phyloP scores from a whole-genome alignment of 2,797 vertebrate species.

The Hybognathus amarus region DNA sequence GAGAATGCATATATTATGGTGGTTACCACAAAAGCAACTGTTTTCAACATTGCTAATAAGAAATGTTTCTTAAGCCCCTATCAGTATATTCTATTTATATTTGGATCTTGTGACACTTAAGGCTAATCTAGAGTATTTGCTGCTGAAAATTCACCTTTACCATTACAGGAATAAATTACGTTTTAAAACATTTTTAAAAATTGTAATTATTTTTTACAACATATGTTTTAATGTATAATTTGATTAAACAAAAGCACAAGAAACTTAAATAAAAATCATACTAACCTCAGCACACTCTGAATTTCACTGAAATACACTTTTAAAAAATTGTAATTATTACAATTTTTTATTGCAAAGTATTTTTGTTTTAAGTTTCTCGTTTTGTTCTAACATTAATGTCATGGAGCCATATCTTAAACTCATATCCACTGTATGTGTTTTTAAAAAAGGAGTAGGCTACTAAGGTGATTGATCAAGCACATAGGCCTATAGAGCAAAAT shows the following conservation, averaged over 20 bases:
- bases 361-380: not conserved
- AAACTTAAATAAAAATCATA: too few relatives aligned
- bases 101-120: not conserved
- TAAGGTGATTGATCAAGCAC: not conserved
- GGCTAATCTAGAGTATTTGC: not conserved
- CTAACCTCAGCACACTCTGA: not conserved
- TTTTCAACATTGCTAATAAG: not conserved
- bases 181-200: not conserved
- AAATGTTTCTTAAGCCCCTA: not conserved
- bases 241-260: not conserved
- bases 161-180: not conserved
- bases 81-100: not conserved
- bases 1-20: not conserved
- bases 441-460: not conserved
- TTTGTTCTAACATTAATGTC: not conserved
- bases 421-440: not conserved
- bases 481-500: not conserved
- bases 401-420: not conserved
- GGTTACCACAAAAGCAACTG: not conserved
- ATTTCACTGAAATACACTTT: too few relatives aligned
- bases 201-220: not conserved
- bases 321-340: too few relatives aligned
- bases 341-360: not conserved
- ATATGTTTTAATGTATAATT: not conserved
- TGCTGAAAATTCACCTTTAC: not conserved